Evolutionary conservation across 2,797 vertebrate species (phyloP), one percentile per base, ranked within the genome.

Genomic region (Pantherophis vulpinus): DNA sequence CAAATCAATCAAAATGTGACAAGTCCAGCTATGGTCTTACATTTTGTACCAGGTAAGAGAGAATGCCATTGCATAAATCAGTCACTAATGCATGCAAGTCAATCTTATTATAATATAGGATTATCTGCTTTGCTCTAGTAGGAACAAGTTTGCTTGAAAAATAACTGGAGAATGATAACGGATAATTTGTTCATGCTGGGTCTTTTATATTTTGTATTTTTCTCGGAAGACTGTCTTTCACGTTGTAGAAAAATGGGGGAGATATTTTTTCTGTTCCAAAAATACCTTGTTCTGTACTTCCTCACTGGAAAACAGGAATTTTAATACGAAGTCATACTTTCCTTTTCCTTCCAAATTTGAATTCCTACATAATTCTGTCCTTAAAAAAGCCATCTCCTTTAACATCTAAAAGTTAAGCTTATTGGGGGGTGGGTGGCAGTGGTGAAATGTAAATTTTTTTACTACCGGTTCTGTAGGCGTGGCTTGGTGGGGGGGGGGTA

Each of bases 41-140:
- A 18, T 0, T 4, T 96, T 87, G 25, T 96, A 92, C 1, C 90
- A 87, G 96, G 98, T 98, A 96, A 97, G 97, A 79, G 14, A 92
- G 66, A 92, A 47, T 91, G 2, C 79, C 32, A 47, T 47, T 83
- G 74, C 9, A 83, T 83, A 83, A 47, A 2, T 3, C 61, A 25
- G 27, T 29, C 23, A 32, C 11, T 47, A 47, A 83, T 25, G 74
- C 42, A 25, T 12, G 6, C 47, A 87, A 87, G 8, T 18, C 86
- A 87, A n/a, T 56, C 14, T 87, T 87, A 55, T 9, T 55, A 16
- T 87, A 27, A 27, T 29, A 3, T 27, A 7, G 86, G 13, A 27
- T 87, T 54, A 88, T 88, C 37, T 60, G 13, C 37, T 58, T 88
- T 47, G 27, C 25, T 4, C 79, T 91, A 42, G 3, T 42, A 20